Conservation (phyloP, 1,140 invertebrate genomes). For the Drosophila parvula region DNA sequence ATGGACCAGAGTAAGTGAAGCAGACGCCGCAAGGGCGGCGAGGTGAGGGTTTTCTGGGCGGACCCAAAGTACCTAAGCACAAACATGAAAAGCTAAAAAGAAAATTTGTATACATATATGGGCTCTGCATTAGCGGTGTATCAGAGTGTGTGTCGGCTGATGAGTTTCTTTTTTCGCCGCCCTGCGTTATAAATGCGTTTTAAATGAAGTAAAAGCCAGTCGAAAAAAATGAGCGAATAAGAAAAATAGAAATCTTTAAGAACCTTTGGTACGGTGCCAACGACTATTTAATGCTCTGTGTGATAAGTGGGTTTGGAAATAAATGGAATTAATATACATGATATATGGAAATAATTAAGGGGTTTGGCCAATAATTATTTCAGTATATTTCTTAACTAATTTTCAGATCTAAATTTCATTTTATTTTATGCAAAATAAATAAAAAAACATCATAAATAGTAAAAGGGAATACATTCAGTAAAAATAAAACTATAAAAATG, state of each 20-base stretch:
- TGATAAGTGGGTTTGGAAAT: background rate
- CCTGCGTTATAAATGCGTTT: conserved; percentile 78
- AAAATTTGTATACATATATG: conserved; percentile 79
- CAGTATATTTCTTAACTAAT: too few species aligned
- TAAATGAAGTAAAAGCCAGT: conserved; percentile 81
- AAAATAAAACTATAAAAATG: too few species aligned
- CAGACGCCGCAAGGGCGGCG: conserved; percentile 71
- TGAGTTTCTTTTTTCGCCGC: conserved; percentile 75
- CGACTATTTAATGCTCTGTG: conserved; percentile 20
- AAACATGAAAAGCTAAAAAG: conserved; percentile 82
- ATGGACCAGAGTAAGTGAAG: conserved; percentile 75
- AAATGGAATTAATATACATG: too few species aligned
- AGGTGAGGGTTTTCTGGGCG: conserved; percentile 24
- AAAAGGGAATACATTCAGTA: too few species aligned
- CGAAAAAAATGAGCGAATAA: conserved; percentile 48
- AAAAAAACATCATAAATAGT: too few species aligned
- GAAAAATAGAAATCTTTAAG: conserved; percentile 22
- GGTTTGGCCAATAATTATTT: too few species aligned
- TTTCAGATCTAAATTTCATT: too few species aligned
- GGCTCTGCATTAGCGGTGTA: conserved; percentile 56
- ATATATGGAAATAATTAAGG: too few species aligned
- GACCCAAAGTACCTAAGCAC: conserved; percentile 44
- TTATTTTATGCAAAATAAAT: too few species aligned
- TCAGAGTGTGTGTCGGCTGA: conserved; percentile 52
- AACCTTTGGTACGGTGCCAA: background rate